Conservation (phyloP, 2,113 vertebrate genomes). For the Sturnus vulgaris region DNA sequence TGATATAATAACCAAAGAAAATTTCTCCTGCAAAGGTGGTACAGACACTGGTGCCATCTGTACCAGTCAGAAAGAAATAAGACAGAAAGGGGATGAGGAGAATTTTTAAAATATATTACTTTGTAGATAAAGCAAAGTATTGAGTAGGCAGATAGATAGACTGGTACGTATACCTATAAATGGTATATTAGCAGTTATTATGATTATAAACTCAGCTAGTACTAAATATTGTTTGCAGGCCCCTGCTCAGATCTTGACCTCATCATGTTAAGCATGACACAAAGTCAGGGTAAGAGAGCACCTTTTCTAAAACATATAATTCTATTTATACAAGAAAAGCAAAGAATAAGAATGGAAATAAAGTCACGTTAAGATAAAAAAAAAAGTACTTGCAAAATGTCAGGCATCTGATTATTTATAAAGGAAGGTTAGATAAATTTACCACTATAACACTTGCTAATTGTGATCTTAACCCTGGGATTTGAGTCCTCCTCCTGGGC, state of each 20-base stretch:
- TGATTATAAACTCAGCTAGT: neutral
- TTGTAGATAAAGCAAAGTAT: neutral
- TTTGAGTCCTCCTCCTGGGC: neutral
- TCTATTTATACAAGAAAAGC: neutral
- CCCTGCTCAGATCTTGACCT: neutral
- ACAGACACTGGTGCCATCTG: neutral
- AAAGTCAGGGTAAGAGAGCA: neutral
- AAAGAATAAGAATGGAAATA: neutral
- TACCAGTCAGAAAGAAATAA: neutral
- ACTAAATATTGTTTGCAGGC: neutral
- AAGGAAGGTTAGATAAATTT: neutral
- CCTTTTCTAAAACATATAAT: neutral
- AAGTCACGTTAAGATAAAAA: neutral
- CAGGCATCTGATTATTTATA: neutral
- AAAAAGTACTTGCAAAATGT: neutral
- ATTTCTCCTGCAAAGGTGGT: neutral
- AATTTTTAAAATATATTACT: neutral
- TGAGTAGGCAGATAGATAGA: neutral
- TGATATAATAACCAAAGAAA: neutral
- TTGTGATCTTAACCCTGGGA: neutral
- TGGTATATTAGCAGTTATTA: neutral
- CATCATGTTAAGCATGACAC: neutral
- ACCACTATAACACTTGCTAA: neutral
- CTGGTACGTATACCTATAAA: neutral
- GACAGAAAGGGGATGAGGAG: neutral